Evolutionary conservation across 2,888 invertebrate species (phyloP).

Genomic region (Aelia acuminata): DNA sequence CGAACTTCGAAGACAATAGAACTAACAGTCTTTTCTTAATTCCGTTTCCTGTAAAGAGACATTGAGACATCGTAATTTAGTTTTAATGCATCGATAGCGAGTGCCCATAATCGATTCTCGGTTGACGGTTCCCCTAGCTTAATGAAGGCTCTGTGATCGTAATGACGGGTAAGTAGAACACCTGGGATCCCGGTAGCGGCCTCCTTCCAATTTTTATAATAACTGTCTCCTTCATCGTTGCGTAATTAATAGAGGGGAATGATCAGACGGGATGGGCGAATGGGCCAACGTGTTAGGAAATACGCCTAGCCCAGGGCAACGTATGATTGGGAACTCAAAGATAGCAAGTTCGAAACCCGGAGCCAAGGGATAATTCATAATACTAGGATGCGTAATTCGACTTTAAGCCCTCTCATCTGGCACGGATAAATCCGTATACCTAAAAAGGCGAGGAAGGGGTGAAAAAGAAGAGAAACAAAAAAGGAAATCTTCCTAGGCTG

Average conservation of each 20-base stretch:
- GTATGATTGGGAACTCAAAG: too few species aligned
- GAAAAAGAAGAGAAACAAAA: too few species aligned
- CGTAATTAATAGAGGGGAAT: not conserved
- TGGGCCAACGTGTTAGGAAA: too few species aligned
- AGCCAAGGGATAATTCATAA: too few species aligned
- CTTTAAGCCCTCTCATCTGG: too few species aligned
- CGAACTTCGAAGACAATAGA: not conserved
- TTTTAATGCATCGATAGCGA: not conserved
- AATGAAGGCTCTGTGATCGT: not conserved
- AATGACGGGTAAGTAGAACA: slow-evolving; percentile 12
- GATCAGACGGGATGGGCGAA: not conserved
- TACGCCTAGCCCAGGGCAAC: too few species aligned
- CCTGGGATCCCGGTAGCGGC: slow-evolving; percentile 8
- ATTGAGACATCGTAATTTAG: not conserved
- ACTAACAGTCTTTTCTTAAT: not conserved
- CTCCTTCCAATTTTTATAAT: not conserved
- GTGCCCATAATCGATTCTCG: not conserved
- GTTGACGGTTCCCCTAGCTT: not conserved
- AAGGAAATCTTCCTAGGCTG: too few species aligned
- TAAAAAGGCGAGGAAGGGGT: too few species aligned
- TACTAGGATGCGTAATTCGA: too few species aligned
- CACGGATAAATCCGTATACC: too few species aligned
- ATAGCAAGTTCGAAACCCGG: too few species aligned
- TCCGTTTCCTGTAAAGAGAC: not conserved
- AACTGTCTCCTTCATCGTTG: not conserved